A percentile compares a stretch with the other conserved stretches of the same genome.
These are phyloP conservation scores for Rhinoderma darwinii DNA, from an alignment of 2,113 vertebrate genomes.

Conservation along the genomic window DNA sequence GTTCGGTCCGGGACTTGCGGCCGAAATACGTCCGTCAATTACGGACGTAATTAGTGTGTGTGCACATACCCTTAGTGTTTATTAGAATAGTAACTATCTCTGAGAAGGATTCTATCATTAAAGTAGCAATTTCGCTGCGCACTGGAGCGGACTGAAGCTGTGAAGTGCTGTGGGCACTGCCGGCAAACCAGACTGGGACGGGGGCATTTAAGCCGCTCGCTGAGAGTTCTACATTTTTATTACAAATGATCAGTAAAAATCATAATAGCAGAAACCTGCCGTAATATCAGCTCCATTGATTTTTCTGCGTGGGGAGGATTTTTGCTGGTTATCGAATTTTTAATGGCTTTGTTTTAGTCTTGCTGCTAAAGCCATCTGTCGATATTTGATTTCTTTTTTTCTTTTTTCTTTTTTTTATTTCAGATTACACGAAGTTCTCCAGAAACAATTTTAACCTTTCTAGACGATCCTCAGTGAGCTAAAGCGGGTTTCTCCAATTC, in stretches of 20 bases:
- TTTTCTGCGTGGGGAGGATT: neutral
- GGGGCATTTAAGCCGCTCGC: neutral
- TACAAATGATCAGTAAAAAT: constrained; percentile 20
- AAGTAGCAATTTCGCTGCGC: constrained; percentile 31
- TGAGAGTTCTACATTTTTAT: constrained; percentile 33
- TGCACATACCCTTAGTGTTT: neutral
- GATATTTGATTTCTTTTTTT: neutral
- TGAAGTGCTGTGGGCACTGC: neutral
- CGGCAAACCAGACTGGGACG: neutral
- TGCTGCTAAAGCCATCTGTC: constrained; percentile 35
- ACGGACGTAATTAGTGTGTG: too few species aligned
- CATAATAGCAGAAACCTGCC: constrained; percentile 9
- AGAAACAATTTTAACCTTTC: too few species aligned
- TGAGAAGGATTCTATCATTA: neutral
- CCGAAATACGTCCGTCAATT: too few species aligned
- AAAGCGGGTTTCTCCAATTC: too few species aligned
- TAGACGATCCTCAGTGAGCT: too few species aligned
- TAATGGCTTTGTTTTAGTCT: constrained; percentile 23
- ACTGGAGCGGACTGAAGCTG: neutral
- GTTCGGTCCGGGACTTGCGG: too few species aligned
- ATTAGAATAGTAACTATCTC: constrained; percentile 8
- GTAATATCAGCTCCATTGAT: constrained; percentile 42
- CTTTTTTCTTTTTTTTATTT: neutral
- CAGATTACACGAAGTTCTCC: neutral
- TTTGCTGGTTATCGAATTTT: neutral